Evolutionary conservation across 2,113 vertebrate genomes (phyloP).

Genomic region (Heptranchias perlo): DNA sequence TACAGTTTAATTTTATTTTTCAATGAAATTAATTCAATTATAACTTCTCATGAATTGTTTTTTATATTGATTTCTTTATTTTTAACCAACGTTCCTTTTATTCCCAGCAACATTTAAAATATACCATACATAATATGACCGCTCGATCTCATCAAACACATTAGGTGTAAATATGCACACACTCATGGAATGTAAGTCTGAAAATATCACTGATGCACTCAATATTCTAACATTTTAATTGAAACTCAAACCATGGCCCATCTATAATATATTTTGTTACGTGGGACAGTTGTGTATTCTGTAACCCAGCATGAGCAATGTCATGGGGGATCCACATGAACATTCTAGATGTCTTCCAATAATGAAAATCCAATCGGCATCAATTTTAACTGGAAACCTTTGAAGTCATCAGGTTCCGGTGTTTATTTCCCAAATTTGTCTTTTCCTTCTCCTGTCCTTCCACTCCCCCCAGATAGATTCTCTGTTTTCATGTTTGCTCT

Average conservation of each 20-base stretch:
- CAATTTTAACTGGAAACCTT: not conserved
- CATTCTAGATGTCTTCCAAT: not conserved
- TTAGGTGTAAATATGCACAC: not conserved
- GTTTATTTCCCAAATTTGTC: not conserved
- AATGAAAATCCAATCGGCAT: not conserved
- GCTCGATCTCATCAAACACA: too few species aligned
- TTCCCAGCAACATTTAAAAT: not conserved
- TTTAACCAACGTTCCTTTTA: not conserved
- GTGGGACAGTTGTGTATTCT: not conserved
- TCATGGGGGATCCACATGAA: not conserved
- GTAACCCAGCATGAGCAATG: not conserved
- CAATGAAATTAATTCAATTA: not conserved
- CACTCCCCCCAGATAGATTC: not conserved
- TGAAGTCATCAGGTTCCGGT: not conserved
- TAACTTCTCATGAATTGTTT: not conserved
- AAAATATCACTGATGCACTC: not conserved
- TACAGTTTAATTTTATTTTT: not conserved
- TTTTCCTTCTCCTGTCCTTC: not conserved
- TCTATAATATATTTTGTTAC: not conserved
- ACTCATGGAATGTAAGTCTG: not conserved
- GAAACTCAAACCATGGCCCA: not conserved
- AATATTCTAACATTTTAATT: not conserved
- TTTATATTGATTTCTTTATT: not conserved
- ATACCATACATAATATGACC: too few species aligned
- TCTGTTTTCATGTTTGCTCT: not conserved